Evolutionary conservation across 2,797 vertebrate species (phyloP).

Genomic region (Sarcophilus harrisii): DNA sequence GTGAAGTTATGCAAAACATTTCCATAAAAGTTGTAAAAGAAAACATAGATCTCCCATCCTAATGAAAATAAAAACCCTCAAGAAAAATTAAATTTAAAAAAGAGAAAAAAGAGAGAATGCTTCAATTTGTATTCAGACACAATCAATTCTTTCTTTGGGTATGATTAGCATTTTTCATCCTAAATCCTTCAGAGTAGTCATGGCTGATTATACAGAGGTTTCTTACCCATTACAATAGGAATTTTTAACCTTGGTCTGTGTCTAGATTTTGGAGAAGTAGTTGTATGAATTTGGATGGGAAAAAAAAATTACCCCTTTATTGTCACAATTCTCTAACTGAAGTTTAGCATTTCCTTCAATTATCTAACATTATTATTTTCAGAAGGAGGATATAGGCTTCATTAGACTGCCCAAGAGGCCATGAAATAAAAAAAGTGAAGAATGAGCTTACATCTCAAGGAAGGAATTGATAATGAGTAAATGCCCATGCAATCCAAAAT

Average conservation of each 20-base stretch:
- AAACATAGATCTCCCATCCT: too few species aligned
- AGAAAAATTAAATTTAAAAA: too few species aligned
- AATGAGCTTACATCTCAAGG: neutral
- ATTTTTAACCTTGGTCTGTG: neutral
- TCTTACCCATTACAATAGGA: neutral
- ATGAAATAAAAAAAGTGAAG: neutral
- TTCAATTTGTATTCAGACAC: too few species aligned
- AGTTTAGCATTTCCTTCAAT: neutral
- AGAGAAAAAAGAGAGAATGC: too few species aligned
- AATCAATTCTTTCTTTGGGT: too few species aligned
- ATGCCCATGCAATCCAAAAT: neutral
- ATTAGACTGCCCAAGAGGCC: neutral
- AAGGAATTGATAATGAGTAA: neutral
- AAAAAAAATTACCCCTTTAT: neutral
- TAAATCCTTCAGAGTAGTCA: too few species aligned
- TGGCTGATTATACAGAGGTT: neutral
- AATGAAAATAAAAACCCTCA: too few species aligned
- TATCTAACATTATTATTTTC: neutral
- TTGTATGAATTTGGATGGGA: neutral
- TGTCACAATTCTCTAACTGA: neutral
- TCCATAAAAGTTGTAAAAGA: too few species aligned
- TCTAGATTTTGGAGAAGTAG: neutral
- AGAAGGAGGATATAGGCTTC: neutral
- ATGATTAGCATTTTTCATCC: too few species aligned
- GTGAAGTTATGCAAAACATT: too few species aligned